phyloP scores from a whole-genome alignment of 2,113 vertebrate genomes.

The Elachura formosa region DNA sequence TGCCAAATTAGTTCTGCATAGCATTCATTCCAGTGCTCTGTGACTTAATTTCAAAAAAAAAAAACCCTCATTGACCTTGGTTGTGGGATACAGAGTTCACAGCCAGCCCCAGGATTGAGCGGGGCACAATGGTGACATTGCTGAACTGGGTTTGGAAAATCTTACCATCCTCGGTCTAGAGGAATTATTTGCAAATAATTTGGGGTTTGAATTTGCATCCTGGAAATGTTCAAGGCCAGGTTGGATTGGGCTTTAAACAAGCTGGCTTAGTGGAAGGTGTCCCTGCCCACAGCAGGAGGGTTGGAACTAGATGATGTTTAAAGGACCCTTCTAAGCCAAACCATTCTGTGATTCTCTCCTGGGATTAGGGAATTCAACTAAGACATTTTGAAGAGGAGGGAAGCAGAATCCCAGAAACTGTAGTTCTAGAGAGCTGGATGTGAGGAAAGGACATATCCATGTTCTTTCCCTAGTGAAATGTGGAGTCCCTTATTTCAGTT shows the following conservation, averaged over 20 bases:
- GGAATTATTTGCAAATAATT: neutral
- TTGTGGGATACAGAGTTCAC: neutral
- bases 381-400: neutral
- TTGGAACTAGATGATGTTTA: neutral
- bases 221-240: neutral
- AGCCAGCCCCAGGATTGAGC: slow-evolving; percentile 4
- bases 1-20: slow-evolving; percentile 34
- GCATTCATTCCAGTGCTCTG: slow-evolving; percentile 23
- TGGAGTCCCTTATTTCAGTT: neutral
- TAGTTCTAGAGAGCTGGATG: neutral
- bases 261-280: neutral
- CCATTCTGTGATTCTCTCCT: neutral
- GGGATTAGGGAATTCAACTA: neutral
- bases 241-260: neutral
- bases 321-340: neutral
- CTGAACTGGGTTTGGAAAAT: neutral
- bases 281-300: fast-evolving
- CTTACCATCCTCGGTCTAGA: neutral
- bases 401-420: neutral
- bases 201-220: neutral
- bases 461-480: neutral
- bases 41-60: slow-evolving; percentile 14
- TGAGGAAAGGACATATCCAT: neutral
- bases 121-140: slow-evolving; percentile 26
- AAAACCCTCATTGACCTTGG: slow-evolving; percentile 35